Conservation (phyloP, 2,888 invertebrate species). For the Calameuta idolon region DNA sequence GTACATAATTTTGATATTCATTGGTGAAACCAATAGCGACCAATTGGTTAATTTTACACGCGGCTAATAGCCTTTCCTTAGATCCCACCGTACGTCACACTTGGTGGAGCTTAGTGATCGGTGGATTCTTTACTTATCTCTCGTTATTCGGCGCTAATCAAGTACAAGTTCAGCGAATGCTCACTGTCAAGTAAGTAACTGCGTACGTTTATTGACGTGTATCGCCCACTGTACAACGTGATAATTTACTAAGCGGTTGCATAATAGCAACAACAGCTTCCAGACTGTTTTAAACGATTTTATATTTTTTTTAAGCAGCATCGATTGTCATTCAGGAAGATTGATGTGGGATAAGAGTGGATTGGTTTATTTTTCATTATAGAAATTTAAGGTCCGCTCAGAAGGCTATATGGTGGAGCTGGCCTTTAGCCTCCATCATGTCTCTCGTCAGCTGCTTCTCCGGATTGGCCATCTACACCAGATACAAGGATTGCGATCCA, state of each 20-base stretch:
- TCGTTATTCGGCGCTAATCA: constrained; percentile 88
- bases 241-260: background rate
- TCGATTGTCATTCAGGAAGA: background rate
- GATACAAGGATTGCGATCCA: constrained; percentile 86
- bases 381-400: constrained; percentile 78
- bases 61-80: constrained; percentile 72
- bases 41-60: background rate
- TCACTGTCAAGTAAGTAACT: constrained; percentile 64
- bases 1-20: constrained; percentile 64
- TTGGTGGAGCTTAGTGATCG: constrained; percentile 83
- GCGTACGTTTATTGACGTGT: background rate
- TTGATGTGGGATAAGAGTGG: constrained; percentile 71
- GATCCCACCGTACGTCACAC: constrained; percentile 86
- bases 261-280: background rate
- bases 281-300: too few species aligned
- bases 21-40: background rate
- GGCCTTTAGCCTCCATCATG: constrained; percentile 80
- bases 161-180: constrained; percentile 74
- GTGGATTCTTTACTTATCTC: constrained; percentile 82
- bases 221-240: background rate
- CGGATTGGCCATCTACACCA: constrained; percentile 86
- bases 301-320: background rate
- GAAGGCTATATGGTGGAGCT: constrained; percentile 81
- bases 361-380: constrained; percentile 69
- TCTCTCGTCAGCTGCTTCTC: constrained; percentile 79